Evolutionary conservation across 2,888 invertebrate genomes (phyloP).

Genomic region (Mystacides longicornis): DNA sequence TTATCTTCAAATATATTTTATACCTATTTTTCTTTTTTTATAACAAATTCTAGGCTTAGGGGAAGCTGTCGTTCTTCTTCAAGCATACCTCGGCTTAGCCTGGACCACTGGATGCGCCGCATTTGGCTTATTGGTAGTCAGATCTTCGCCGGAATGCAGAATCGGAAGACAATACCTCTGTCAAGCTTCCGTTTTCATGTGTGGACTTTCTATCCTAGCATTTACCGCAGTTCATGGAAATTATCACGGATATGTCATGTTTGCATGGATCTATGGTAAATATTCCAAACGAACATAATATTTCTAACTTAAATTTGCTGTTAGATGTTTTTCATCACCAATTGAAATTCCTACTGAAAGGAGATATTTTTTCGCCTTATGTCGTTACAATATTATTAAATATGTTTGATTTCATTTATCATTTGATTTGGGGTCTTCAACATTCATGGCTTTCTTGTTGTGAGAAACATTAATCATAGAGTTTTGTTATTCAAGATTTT

Average conservation of each 20-base stretch:
- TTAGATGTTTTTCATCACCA: too few species aligned
- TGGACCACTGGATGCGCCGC: constrained; percentile 77
- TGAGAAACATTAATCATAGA: too few species aligned
- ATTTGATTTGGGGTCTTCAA: too few species aligned
- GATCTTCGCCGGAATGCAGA: constrained; percentile 71
- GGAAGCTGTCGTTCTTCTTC: constrained; percentile 56
- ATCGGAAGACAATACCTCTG: constrained; percentile 81
- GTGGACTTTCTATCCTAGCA: constrained; percentile 68
- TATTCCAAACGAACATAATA: background rate
- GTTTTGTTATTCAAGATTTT: too few species aligned
- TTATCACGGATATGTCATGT: constrained; percentile 70
- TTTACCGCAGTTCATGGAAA: constrained; percentile 71
- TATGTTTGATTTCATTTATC: too few species aligned
- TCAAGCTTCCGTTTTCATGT: constrained; percentile 72
- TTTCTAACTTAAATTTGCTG: too few species aligned
- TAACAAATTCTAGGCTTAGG: constrained; percentile 39
- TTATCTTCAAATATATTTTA: too few species aligned
- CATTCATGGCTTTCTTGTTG: too few species aligned
- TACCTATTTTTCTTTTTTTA: too few species aligned
- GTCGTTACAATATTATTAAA: too few species aligned
- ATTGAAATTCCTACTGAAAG: too few species aligned
- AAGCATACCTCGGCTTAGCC: constrained; percentile 72
- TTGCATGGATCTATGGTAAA: constrained; percentile 72
- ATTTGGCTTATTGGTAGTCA: constrained; percentile 75
- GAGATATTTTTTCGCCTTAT: too few species aligned